These are phyloP conservation scores for Dilophus febrilis DNA, from an alignment of 2,888 invertebrate species.

Conservation along the genomic window DNA sequence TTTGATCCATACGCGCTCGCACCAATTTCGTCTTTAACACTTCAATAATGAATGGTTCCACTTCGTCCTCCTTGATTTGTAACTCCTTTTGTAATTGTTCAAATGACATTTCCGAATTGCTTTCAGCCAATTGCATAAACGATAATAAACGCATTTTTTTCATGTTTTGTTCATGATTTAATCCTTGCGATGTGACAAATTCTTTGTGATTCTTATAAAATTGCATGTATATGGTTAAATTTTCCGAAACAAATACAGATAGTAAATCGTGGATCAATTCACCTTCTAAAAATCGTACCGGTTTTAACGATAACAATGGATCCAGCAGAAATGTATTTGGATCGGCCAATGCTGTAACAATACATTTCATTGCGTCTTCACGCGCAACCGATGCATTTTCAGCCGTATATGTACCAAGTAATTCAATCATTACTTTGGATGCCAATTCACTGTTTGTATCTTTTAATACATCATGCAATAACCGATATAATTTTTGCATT, in stretches of 20 bases:
- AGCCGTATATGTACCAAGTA: slow-evolving; percentile 89
- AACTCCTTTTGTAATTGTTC: slow-evolving; percentile 75
- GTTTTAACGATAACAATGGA: slow-evolving; percentile 81
- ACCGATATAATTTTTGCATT: slow-evolving; percentile 76
- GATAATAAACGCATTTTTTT: slow-evolving; percentile 94
- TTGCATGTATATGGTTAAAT: slow-evolving; percentile 74
- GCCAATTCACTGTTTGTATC: slow-evolving; percentile 79
- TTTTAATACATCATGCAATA: slow-evolving; percentile 75
- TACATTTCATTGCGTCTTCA: slow-evolving; percentile 93
- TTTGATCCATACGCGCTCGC: slow-evolving; percentile 84
- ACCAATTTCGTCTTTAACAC: slow-evolving; percentile 82
- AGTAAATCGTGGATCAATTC: slow-evolving; percentile 88
- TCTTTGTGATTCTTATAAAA: slow-evolving; percentile 89
- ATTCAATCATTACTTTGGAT: slow-evolving; percentile 91
- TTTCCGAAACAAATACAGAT: slow-evolving; percentile 88
- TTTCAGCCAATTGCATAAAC: slow-evolving; percentile 95
- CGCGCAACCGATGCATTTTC: slow-evolving; percentile 93
- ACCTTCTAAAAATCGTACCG: slow-evolving; percentile 87
- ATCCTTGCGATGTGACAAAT: slow-evolving; percentile 63
- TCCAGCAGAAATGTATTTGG: slow-evolving; percentile 91
- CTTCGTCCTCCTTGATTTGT: slow-evolving; percentile 70
- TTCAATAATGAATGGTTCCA: slow-evolving; percentile 95
- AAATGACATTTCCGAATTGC: slow-evolving; percentile 82
- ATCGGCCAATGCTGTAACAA: slow-evolving; percentile 86
- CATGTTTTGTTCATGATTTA: slow-evolving; percentile 87